phyloP scores from a whole-genome alignment of 1,140 invertebrate genomes.

The Polypedilum vanderplanki region DNA sequence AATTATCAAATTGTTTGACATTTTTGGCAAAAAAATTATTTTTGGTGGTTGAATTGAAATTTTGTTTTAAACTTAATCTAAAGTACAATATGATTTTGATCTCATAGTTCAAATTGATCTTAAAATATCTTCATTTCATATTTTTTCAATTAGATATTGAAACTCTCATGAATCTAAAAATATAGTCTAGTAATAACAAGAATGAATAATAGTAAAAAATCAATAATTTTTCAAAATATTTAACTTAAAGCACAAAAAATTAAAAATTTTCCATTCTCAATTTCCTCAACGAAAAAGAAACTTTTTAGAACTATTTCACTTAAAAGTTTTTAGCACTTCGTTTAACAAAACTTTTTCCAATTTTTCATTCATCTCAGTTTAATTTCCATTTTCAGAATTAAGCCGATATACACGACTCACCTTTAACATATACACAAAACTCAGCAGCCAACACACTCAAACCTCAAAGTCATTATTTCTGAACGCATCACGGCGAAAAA shows the following conservation, averaged over 20 bases:
- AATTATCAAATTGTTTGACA: too few species aligned
- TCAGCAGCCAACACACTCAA: not conserved
- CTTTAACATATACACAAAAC: too few species aligned
- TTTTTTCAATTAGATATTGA: too few species aligned
- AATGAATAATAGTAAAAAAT: too few species aligned
- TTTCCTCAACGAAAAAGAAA: not conserved
- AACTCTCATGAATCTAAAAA: too few species aligned
- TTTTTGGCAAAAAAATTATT: too few species aligned
- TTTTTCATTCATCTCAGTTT: not conserved
- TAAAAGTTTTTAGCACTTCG: not conserved
- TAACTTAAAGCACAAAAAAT: not conserved
- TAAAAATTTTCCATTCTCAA: not conserved
- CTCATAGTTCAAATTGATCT: too few species aligned
- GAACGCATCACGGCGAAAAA: conserved; percentile 20
- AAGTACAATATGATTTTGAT: too few species aligned
- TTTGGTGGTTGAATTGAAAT: too few species aligned
- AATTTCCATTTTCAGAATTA: not conserved
- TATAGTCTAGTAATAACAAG: too few species aligned
- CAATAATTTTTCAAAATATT: not conserved
- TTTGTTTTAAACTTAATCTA: too few species aligned
- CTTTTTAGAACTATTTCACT: conserved; percentile 1
- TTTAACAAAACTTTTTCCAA: not conserved
- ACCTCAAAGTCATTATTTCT: conserved; percentile 18
- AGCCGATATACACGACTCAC: not conserved
- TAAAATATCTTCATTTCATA: too few species aligned